Evolutionary conservation across 1,140 invertebrate species (phyloP).

Genomic region (Chymomyza costata): DNA sequence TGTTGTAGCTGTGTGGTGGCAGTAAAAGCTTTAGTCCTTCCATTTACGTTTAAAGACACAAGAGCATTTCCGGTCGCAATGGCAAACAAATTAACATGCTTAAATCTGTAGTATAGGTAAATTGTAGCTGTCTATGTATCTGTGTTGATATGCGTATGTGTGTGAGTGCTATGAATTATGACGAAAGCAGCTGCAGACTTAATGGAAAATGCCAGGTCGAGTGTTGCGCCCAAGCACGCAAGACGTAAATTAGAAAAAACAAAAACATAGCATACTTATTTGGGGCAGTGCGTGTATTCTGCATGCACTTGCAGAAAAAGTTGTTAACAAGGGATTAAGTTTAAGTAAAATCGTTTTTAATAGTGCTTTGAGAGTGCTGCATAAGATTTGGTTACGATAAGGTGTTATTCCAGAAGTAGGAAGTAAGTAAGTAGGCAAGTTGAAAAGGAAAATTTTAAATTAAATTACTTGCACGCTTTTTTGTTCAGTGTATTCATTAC

Average conservation of each 20-base stretch:
- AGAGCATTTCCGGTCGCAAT: conserved; percentile 64
- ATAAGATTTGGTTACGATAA: too few relatives aligned
- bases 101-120: conserved; percentile 43
- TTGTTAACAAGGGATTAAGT: conserved; percentile 8
- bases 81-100: conserved; percentile 66
- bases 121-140: conserved; percentile 9
- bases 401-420: too few relatives aligned
- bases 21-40: conserved; percentile 62
- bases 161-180: conserved; percentile 57
- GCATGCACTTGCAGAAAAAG: conserved; percentile 13
- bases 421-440: too few relatives aligned
- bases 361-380: too few relatives aligned
- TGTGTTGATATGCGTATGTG: conserved; percentile 10
- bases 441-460: too few relatives aligned
- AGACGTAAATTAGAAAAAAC: conserved; percentile 63
- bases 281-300: conserved; percentile 14
- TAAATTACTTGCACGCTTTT: too few relatives aligned
- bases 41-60: conserved; percentile 71
- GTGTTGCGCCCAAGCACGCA: conserved; percentile 44
- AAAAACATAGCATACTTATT: conserved; percentile 27
- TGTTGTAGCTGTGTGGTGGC: conserved; percentile 53
- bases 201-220: conserved; percentile 57
- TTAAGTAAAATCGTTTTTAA: too few relatives aligned
- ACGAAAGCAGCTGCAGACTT: conserved; percentile 68
- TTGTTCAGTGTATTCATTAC: too few relatives aligned